These are phyloP conservation scores for Tolypeutes matacus DNA, from an alignment of 2,797 vertebrate species.

Conservation along the genomic window DNA sequence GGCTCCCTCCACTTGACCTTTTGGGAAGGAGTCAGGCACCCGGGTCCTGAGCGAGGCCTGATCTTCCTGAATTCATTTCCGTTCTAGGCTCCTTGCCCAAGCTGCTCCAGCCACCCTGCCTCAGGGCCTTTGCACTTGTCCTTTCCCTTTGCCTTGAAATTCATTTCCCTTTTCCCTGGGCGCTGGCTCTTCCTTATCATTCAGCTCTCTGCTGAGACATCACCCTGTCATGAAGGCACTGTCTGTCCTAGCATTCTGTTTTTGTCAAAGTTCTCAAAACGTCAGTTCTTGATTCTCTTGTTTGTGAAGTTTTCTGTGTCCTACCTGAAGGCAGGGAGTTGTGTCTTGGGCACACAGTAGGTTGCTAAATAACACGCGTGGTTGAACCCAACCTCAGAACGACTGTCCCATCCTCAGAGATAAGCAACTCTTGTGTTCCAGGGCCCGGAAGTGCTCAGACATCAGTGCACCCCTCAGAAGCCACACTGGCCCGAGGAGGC, in stretches of 20 bases:
- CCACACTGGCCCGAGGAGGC: slow-evolving; percentile 24
- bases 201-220: not conserved
- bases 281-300: slow-evolving; percentile 40
- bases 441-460: not conserved
- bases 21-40: not conserved
- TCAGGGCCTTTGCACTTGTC: not conserved
- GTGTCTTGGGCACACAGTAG: not conserved
- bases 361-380: no score
- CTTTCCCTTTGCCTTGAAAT: not conserved
- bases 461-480: not conserved
- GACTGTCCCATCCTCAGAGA: not conserved
- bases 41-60: not conserved
- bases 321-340: not conserved
- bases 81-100: no score
- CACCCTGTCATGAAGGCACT: not conserved
- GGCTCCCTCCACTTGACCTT: not conserved
- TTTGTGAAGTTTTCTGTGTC: not conserved
- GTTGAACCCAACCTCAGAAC: not conserved
- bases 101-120: not conserved
- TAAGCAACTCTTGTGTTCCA: not conserved
- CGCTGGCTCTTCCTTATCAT: not conserved
- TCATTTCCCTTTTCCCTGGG: not conserved
- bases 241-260: not conserved
- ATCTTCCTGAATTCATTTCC: not conserved
- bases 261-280: not conserved